These are phyloP conservation scores for Darevskia nairensis DNA, from an alignment of 2,797 vertebrate genomes.

Conservation along the genomic window DNA sequence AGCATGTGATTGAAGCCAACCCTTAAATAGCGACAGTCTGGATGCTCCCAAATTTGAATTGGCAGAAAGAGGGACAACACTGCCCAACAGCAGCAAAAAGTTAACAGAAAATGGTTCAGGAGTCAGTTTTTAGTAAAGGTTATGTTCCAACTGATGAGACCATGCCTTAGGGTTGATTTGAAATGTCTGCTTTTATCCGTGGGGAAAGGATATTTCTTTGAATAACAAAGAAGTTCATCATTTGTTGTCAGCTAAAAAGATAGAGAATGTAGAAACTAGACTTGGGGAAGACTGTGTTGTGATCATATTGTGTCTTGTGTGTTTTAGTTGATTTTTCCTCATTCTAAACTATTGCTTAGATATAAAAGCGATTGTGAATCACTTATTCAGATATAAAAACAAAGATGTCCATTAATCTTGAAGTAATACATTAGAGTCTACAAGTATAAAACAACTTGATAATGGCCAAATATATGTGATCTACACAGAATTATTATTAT, in stretches of 20 bases:
- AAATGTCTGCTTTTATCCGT: neutral
- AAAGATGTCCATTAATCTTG: conserved; percentile 55
- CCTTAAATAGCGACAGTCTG: no score
- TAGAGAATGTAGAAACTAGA: neutral
- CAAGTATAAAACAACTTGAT: conserved; percentile 38
- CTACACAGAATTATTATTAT: no score
- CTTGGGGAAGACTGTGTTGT: conserved; percentile 34
- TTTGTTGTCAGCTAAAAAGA: conserved; percentile 14
- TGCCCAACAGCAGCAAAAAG: neutral
- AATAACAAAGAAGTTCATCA: neutral
- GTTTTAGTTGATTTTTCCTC: conserved; percentile 55
- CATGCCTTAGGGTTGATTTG: neutral
- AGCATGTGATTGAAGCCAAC: no score
- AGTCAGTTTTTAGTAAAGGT: neutral
- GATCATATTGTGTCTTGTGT: conserved; percentile 45
- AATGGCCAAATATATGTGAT: conserved; percentile 23
- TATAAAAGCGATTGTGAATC: conserved; percentile 54
- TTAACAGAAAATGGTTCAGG: no score
- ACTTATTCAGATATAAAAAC: conserved; percentile 50
- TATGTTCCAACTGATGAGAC: neutral
- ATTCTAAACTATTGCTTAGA: conserved; percentile 14
- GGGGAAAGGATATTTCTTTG: neutral
- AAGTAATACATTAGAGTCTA: conserved; percentile 30
- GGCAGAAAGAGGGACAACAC: neutral
- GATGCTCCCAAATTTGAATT: no score